phyloP scores from a whole-genome alignment of 2,113 vertebrate species.

The Pipa parva region DNA sequence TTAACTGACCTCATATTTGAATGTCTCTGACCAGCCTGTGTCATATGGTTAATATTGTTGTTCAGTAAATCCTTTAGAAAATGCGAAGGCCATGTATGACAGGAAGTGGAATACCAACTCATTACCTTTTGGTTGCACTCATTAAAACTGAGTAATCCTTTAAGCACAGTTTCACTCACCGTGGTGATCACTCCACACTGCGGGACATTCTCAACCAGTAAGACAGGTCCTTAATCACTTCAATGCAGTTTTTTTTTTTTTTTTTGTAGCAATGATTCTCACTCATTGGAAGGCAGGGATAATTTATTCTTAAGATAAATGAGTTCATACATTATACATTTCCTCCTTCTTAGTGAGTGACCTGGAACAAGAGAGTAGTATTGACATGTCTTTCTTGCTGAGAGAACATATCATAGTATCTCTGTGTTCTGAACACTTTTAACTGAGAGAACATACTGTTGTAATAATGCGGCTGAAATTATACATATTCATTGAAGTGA shows the following conservation, averaged over 20 bases:
- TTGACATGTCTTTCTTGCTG: not conserved
- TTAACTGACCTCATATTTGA: too few species aligned
- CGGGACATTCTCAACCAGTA: not conserved
- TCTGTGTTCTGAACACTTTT: not conserved
- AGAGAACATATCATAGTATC: not conserved
- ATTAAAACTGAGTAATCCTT: not conserved
- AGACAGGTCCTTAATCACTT: not conserved
- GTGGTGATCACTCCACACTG: not conserved
- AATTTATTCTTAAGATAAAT: not conserved
- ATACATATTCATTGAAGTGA: constrained; percentile 1
- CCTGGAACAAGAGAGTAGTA: not conserved
- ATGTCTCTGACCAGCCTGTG: too few species aligned
- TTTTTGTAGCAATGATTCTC: not conserved
- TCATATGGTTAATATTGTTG: not conserved
- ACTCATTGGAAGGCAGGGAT: not conserved
- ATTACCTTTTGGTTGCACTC: not conserved
- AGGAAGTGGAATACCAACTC: not conserved
- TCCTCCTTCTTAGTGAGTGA: not conserved
- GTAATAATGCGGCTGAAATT: not conserved
- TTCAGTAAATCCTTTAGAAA: not conserved
- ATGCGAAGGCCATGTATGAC: not conserved
- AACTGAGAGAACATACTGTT: not conserved
- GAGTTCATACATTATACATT: not conserved
- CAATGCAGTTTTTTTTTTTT: not conserved
- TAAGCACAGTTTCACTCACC: not conserved